Evolutionary conservation across 2,888 invertebrate species (phyloP).

Genomic region (Tanytarsus gracilentus): DNA sequence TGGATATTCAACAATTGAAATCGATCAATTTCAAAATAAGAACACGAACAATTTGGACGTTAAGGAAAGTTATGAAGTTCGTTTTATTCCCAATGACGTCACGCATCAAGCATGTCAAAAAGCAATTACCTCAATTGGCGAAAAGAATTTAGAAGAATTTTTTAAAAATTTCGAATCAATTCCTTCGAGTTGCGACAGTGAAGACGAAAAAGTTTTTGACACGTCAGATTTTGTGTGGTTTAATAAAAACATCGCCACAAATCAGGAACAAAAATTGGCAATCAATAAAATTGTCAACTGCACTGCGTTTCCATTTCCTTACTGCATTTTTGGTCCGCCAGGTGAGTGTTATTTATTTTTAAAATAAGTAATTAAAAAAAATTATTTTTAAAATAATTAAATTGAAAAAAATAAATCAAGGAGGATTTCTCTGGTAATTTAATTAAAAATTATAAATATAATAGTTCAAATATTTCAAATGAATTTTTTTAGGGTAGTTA

Average conservation of each 20-base stretch:
- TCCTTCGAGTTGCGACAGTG: background rate
- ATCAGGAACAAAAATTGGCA: constrained; percentile 54
- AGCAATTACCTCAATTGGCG: background rate
- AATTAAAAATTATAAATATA: too few relatives aligned
- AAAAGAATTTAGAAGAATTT: background rate
- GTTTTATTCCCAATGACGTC: constrained; percentile 4
- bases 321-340: constrained; percentile 79
- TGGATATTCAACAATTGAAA: too few relatives aligned
- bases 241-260: constrained; percentile 43
- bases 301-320: constrained; percentile 57
- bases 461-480: too few relatives aligned
- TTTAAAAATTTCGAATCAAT: background rate
- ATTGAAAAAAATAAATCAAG: too few relatives aligned
- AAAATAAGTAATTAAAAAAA: too few relatives aligned
- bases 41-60: too few relatives aligned
- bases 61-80: background rate
- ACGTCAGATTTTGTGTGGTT: constrained; percentile 34
- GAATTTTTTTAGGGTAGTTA: too few relatives aligned
- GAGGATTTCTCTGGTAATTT: too few relatives aligned
- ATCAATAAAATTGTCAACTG: constrained; percentile 58
- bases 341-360: too few relatives aligned
- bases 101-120: constrained; percentile 8
- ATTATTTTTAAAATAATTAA: too few relatives aligned
- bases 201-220: background rate
- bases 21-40: too few relatives aligned